Evolutionary conservation across 2,888 invertebrate genomes (phyloP).

Genomic region (Agapostemon virescens): DNA sequence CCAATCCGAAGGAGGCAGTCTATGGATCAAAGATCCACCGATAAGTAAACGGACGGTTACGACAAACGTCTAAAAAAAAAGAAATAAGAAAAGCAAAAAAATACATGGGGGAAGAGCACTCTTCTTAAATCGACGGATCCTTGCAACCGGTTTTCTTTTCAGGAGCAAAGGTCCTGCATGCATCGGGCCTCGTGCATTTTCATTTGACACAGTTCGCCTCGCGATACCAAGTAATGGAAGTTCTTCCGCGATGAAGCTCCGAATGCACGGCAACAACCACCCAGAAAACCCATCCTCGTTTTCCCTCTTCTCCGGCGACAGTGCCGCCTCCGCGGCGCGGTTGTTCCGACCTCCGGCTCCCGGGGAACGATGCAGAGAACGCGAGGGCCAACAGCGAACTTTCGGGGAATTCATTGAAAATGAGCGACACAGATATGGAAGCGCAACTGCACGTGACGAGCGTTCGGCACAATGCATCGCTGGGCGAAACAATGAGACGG

Average conservation of each 20-base stretch:
- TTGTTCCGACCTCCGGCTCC: not conserved
- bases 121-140: slow-evolving; percentile 13
- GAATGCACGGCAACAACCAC: slow-evolving; percentile 12
- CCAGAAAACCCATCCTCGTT: not conserved
- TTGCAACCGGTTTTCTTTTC: slow-evolving; percentile 32
- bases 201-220: slow-evolving; percentile 41
- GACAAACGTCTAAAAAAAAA: not conserved
- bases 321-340: not conserved
- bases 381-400: slow-evolving; percentile 34
- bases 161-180: not conserved
- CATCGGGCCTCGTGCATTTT: slow-evolving; percentile 34
- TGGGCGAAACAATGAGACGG: slow-evolving; percentile 20
- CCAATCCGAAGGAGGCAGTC: not conserved
- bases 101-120: not conserved
- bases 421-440: slow-evolving; percentile 11
- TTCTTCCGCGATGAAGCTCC: slow-evolving; percentile 20
- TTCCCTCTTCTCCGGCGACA: not conserved
- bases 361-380: not conserved
- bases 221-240: slow-evolving; percentile 51
- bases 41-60: not conserved
- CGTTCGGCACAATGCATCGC: slow-evolving; percentile 19
- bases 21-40: slow-evolving; percentile 6
- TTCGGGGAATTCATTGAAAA: slow-evolving; percentile 23
- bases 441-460: slow-evolving; percentile 4
- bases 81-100: no score